Evolutionary conservation across 30 jellyfish, hydroid and myxozoan species (phyloP).

Genomic region (Hydra vulgaris): DNA sequence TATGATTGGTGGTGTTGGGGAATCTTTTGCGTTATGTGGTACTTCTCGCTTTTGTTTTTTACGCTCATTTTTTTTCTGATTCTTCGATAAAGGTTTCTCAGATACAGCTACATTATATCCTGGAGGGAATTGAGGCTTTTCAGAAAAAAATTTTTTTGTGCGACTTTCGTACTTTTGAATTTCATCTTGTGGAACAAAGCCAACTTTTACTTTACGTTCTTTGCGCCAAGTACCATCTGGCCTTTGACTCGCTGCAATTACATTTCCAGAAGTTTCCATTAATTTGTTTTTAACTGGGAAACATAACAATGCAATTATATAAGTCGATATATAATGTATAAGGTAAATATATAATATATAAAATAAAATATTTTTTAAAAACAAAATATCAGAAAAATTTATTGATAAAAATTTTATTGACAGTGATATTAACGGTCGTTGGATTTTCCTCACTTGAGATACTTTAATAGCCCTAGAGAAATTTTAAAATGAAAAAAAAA

Average conservation of each 20-base stretch:
- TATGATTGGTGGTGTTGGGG: not conserved
- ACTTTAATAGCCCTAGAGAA: too few relatives aligned
- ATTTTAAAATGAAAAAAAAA: too few relatives aligned
- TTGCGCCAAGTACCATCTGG: conserved; percentile 99
- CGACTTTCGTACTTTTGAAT: conserved; percentile 77
- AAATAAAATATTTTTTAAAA: too few relatives aligned
- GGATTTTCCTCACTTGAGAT: too few relatives aligned
- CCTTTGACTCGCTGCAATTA: conserved; percentile 79
- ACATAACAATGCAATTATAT: too few relatives aligned
- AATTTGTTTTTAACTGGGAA: too few relatives aligned
- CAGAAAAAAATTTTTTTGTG: conserved; percentile 47
- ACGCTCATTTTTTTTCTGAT: conserved; percentile 79
- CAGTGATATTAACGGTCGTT: too few relatives aligned
- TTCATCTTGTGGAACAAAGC: conserved; percentile 97
- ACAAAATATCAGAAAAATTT: too few relatives aligned
- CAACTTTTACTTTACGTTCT: conserved; percentile 85
- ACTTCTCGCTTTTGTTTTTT: conserved; percentile 58
- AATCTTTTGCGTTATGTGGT: conserved; percentile 1
- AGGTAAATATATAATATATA: too few relatives aligned
- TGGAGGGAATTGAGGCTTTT: conserved; percentile 62
- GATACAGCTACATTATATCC: conserved; percentile 36
- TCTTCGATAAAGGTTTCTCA: conserved; percentile 39
- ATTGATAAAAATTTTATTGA: too few relatives aligned
- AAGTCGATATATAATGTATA: too few relatives aligned
- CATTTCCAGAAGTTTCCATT: conserved; percentile 19